Evolutionary conservation across 1,140 invertebrate genomes (phyloP), one percentile per base, ranked within the genome.

Genomic region (Trichogramma pretiosum): DNA sequence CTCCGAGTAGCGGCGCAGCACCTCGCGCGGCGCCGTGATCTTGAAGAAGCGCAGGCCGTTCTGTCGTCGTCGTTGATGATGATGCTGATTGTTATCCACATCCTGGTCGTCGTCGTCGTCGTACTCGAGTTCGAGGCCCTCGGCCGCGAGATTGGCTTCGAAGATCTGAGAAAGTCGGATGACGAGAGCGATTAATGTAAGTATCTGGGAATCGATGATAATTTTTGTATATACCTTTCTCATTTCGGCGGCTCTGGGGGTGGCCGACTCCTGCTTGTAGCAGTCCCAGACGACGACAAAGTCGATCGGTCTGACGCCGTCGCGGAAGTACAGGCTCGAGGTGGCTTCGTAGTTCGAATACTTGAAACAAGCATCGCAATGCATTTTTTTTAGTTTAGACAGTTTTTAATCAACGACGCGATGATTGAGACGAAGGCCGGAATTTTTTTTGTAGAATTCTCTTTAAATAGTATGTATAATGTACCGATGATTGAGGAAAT

Each of bases 1-100:
- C 73, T 98, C 94, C 42, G 89, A 85, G 72, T 97, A 96, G 56
- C 88, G 79, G 53, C 82, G 78, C 35, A 98, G 67, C 4, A 98
- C 88, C 62, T 85, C 77, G 58, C 81, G 75, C 0, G 94, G 88
- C 3, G 88, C 87, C 70, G 95, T 89, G 49, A 97, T 81, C 77
- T 86, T 87, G 56, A 86, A 71, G 64, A 87, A 86, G 63, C 78
- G 70, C 49, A 84, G 58, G 53, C 80, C 74, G 58, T 76, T 73
- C 47, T 75, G 65, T 81, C 77, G 17, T 74, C 72, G 16, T 72
- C n/a, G n/a, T n/a, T n/a, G n/a, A n/a, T n/a, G n/a, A n/a, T n/a
- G n/a, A n/a, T n/a, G n/a, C n/a, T n/a, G n/a, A n/a, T n/a, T n/a
- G n/a, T n/a, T n/a, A 67, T 51, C 82, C 82, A 33, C 77, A 68